Percentiles rank a stretch among this genome's conserved stretches.
phyloP scores from a whole-genome alignment of 2,797 vertebrate genomes.

The Pangasius djambal region DNA sequence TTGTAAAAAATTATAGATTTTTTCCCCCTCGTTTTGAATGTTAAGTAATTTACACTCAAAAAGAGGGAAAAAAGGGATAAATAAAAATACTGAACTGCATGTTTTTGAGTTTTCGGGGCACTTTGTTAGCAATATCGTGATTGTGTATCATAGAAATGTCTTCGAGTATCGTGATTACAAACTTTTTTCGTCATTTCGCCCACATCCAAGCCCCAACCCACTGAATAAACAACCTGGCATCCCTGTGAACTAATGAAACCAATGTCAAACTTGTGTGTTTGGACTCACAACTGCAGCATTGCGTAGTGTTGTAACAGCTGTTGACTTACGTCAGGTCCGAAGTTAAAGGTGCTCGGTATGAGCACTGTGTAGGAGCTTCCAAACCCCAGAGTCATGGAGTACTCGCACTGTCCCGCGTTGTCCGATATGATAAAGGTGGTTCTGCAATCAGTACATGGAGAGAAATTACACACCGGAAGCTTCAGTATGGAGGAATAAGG shows the following conservation, averaged over 20 bases:
- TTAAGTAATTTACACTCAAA: background rate
- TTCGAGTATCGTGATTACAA: background rate
- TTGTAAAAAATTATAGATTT: no score
- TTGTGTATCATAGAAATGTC: background rate
- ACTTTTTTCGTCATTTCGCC: background rate
- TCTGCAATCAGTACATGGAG: constrained; percentile 58
- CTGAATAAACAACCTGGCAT: background rate
- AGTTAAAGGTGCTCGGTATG: constrained; percentile 62
- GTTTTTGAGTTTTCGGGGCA: background rate
- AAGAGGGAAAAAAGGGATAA: background rate
- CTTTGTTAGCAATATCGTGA: background rate
- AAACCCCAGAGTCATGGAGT: constrained; percentile 69
- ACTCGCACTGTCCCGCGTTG: background rate
- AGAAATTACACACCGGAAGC: background rate
- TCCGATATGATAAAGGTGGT: background rate
- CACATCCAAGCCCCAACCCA: background rate
- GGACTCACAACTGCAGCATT: background rate
- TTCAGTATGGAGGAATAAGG: background rate
- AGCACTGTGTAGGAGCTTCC: constrained; percentile 85
- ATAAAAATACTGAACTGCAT: background rate
- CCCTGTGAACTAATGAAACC: background rate
- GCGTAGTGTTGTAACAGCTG: background rate
- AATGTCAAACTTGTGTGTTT: background rate
- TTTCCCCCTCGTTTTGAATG: background rate
- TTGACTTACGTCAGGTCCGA: constrained; percentile 59